These are phyloP conservation scores for Lutjanus erythropterus DNA, from an alignment of 2,113 vertebrate genomes.

Conservation along the genomic window DNA sequence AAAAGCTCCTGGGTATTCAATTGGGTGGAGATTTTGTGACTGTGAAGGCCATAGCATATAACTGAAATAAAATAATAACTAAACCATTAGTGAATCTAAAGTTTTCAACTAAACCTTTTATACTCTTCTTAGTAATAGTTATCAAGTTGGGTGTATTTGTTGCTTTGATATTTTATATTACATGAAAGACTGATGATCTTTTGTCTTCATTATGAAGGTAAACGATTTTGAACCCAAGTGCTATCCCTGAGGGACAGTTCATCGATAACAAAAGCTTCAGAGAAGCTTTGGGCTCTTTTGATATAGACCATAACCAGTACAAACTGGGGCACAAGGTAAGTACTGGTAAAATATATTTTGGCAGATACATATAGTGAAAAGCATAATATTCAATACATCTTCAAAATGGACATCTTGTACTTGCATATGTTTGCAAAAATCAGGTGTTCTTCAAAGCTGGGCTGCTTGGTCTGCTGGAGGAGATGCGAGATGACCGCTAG, in stretches of 20 bases:
- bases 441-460: conserved; percentile 91
- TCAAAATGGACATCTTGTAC: too few relatives aligned
- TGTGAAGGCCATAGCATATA: background rate
- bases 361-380: too few relatives aligned
- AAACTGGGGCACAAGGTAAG: conserved; percentile 91
- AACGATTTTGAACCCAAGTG: conserved; percentile 79
- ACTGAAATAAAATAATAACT: background rate
- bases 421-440: too few relatives aligned
- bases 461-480: conserved; percentile 91
- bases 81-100: background rate
- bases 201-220: conserved; percentile 64
- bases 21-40: background rate
- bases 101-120: too few relatives aligned
- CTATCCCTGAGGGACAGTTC: conserved; percentile 89
- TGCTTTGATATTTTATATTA: background rate
- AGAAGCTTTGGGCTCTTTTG: conserved; percentile 87
- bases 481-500: conserved; percentile 93
- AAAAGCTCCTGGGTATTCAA: background rate
- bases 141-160: background rate
- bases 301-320: conserved; percentile 90
- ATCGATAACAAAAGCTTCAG: conserved; percentile 92
- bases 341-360: conserved; percentile 9
- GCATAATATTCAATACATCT: too few relatives aligned
- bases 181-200: background rate
- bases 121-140: background rate